Percentiles rank a stretch among this genome's conserved stretches.
These are phyloP conservation scores for Palythoa grandis DNA, from an alignment of 92 coral and sea anemone species.

Conservation along the genomic window DNA sequence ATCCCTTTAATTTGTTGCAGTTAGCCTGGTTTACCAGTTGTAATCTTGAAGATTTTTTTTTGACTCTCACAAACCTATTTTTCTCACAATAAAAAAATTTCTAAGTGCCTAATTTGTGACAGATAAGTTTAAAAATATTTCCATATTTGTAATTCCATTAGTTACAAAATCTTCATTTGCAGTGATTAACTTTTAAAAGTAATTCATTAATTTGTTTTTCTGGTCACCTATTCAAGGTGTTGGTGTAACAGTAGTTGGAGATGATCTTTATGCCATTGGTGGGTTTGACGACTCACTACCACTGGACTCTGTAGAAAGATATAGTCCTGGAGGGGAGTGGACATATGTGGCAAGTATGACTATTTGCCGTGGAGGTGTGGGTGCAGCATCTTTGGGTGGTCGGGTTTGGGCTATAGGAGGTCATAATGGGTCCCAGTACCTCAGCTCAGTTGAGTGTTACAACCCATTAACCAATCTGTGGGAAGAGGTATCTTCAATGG, in stretches of 20 bases:
- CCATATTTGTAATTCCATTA: too few relatives aligned
- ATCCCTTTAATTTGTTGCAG: too few relatives aligned
- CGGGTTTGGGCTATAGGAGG: slow-evolving; percentile 98
- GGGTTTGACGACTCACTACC: slow-evolving; percentile 98
- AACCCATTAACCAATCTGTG: slow-evolving; percentile 75
- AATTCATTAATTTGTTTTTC: background rate
- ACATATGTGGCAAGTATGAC: slow-evolving; percentile 86
- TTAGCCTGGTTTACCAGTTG: too few relatives aligned
- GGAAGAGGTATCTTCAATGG: slow-evolving; percentile 90
- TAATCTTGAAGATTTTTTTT: too few relatives aligned
- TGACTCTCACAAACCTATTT: too few relatives aligned
- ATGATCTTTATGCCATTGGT: slow-evolving; percentile 86
- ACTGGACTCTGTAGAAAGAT: slow-evolving; percentile 88
- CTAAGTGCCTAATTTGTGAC: too few relatives aligned
- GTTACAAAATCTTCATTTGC: too few relatives aligned
- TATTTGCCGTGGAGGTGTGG: slow-evolving; percentile 96
- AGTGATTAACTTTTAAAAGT: background rate
- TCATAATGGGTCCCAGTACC: slow-evolving; percentile 89
- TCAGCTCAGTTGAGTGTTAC: slow-evolving; percentile 91
- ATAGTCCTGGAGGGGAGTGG: slow-evolving; percentile 81
- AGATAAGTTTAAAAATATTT: too few relatives aligned
- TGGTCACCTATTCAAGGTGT: slow-evolving; percentile 62
- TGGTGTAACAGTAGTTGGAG: slow-evolving; percentile 91
- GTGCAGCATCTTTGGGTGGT: slow-evolving; percentile 92
- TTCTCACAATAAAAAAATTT: too few relatives aligned